These are phyloP conservation scores for Leptopilina clavipes DNA, from an alignment of 1,140 invertebrate species.

Conservation along the genomic window DNA sequence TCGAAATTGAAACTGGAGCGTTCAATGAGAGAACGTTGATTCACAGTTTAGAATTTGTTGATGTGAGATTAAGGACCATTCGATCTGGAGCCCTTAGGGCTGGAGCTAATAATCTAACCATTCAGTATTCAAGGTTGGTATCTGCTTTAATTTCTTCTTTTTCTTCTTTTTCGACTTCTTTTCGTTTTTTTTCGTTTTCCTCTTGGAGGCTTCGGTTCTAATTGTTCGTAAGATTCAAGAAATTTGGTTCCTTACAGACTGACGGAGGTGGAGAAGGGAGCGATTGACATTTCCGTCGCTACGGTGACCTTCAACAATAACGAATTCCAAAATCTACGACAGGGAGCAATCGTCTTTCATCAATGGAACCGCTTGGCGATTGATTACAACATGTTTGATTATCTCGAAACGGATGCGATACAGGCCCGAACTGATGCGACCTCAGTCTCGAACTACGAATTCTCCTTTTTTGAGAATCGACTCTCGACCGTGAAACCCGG, in stretches of 20 bases:
- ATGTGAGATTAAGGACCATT: constrained; percentile 77
- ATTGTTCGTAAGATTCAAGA: too few relatives aligned
- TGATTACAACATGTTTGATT: constrained; percentile 79
- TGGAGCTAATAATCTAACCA: constrained; percentile 79
- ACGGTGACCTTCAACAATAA: constrained; percentile 78
- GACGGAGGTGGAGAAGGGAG: constrained; percentile 77
- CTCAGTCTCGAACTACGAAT: constrained; percentile 71
- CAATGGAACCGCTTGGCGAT: constrained; percentile 80
- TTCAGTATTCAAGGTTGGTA: constrained; percentile 80
- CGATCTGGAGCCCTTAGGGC: constrained; percentile 78
- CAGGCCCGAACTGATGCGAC: constrained; percentile 64
- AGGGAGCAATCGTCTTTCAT: constrained; percentile 76
- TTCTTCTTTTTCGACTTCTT: background rate
- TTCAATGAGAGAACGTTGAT: constrained; percentile 80
- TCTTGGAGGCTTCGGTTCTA: too few relatives aligned
- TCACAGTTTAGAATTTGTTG: constrained; percentile 77
- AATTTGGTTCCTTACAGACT: constrained; percentile 77
- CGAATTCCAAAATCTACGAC: constrained; percentile 76
- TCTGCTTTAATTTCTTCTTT: too few relatives aligned
- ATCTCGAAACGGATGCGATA: constrained; percentile 77
- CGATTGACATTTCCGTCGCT: constrained; percentile 79
- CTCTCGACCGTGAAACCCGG: constrained; percentile 74
- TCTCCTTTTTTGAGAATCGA: constrained; percentile 80
- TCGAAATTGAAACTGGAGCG: constrained; percentile 77
- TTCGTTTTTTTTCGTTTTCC: background rate